Evolutionary conservation across 2,113 vertebrate species (phyloP).

Genomic region (Varanus komodoensis): DNA sequence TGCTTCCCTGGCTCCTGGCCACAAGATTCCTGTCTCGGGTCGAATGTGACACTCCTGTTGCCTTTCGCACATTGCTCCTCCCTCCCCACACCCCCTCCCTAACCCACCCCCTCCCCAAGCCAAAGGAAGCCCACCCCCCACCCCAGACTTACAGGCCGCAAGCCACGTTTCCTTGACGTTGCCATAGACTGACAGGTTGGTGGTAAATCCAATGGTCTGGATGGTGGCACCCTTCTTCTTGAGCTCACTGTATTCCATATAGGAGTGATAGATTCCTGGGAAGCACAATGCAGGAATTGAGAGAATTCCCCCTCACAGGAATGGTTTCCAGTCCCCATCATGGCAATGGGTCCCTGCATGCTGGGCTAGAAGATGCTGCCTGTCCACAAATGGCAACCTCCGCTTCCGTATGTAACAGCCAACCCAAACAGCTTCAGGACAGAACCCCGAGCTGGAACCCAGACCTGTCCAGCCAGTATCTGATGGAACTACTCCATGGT

Average conservation of each 20-base stretch:
- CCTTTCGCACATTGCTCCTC: background rate
- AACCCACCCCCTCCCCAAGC: background rate
- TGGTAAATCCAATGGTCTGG: conserved; percentile 81
- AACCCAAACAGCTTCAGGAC: background rate
- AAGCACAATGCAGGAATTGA: background rate
- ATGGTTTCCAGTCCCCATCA: background rate
- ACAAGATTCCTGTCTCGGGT: no score
- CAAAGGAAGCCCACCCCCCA: background rate
- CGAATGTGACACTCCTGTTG: background rate
- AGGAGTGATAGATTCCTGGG: conserved; percentile 89
- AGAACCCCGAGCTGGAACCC: no score
- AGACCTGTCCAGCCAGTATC: no score
- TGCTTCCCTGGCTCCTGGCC: no score
- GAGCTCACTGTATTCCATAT: conserved; percentile 81
- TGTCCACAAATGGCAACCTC: background rate
- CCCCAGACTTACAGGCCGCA: conserved; percentile 82
- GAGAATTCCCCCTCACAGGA: background rate
- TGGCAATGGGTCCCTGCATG: background rate
- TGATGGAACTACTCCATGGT: no score
- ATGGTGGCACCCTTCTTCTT: conserved; percentile 69
- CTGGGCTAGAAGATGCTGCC: background rate
- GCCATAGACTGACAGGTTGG: conserved; percentile 80
- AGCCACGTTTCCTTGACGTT: conserved; percentile 90
- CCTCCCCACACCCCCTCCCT: no score
- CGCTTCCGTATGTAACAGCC: background rate